These are phyloP conservation scores for Paraescarpia echinospica DNA, from an alignment of 1,140 invertebrate genomes.

Conservation along the genomic window DNA sequence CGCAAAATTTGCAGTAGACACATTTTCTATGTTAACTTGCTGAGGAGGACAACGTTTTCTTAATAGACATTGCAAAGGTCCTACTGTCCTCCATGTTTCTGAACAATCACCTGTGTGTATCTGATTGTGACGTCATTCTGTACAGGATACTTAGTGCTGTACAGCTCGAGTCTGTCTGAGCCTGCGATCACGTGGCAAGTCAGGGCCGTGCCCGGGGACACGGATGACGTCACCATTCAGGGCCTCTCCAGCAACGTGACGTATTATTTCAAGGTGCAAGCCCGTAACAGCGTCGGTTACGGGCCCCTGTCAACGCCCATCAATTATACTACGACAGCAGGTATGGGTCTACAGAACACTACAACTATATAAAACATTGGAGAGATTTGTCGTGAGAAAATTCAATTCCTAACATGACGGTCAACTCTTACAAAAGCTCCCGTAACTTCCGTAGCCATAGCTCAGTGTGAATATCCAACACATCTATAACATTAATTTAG, in stretches of 20 bases:
- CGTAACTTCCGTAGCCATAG: too few species aligned
- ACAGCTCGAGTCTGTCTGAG: background rate
- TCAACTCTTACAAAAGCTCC: background rate
- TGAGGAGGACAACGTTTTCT: too few species aligned
- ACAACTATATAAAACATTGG: too few species aligned
- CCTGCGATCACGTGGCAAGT: background rate
- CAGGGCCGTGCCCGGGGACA: background rate
- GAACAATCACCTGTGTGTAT: too few species aligned
- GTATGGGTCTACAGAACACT: background rate
- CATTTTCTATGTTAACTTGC: too few species aligned
- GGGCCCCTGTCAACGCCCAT: slow-evolving; percentile 26
- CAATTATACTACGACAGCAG: background rate
- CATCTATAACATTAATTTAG: too few species aligned
- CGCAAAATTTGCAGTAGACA: too few species aligned
- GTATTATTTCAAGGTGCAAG: slow-evolving; percentile 28
- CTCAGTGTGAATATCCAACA: too few species aligned
- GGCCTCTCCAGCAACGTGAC: slow-evolving; percentile 6
- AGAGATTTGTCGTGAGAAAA: background rate
- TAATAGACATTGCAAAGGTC: too few species aligned
- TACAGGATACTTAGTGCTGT: slow-evolving; percentile 4
- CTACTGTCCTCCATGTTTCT: too few species aligned
- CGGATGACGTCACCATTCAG: slow-evolving; percentile 10
- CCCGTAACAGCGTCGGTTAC: slow-evolving; percentile 22
- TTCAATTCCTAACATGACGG: background rate
- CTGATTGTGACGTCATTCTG: too few species aligned